Percentiles rank a stretch among this genome's conserved stretches.
Evolutionary conservation across 2,888 invertebrate species (phyloP).

Genomic region (Dolichopus griseipennis): DNA sequence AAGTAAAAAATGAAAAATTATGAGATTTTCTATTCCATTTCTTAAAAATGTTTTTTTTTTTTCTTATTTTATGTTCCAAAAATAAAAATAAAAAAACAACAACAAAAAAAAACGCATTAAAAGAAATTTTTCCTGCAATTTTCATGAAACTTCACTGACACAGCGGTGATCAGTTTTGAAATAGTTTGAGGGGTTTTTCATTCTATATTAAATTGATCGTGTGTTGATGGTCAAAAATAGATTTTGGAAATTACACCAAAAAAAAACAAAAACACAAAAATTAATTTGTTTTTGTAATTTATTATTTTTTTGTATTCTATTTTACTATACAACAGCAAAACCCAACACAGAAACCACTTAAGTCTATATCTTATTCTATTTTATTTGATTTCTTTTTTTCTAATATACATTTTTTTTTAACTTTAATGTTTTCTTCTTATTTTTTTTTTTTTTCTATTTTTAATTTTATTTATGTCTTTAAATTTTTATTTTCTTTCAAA

Average conservation of each 20-base stretch:
- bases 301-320: background rate
- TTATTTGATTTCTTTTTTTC: background rate
- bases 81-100: background rate
- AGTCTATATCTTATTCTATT: background rate
- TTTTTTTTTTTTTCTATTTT: background rate
- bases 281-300: too few species aligned
- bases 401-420: too few species aligned
- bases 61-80: background rate
- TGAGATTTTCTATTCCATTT: background rate
- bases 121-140: background rate
- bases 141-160: background rate
- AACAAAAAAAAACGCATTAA: too few species aligned
- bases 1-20: background rate
- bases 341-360: background rate
- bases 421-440: background rate
- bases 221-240: constrained; percentile 1
- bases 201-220: background rate
- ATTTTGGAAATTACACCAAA: background rate
- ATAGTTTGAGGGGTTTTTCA: background rate
- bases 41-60: background rate
- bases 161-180: background rate
- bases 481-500: background rate
- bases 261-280: too few species aligned
- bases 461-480: too few species aligned
- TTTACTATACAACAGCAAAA: background rate